Conservation (phyloP, 2,113 vertebrate genomes). For the Mesoclemmys tuberculata region DNA sequence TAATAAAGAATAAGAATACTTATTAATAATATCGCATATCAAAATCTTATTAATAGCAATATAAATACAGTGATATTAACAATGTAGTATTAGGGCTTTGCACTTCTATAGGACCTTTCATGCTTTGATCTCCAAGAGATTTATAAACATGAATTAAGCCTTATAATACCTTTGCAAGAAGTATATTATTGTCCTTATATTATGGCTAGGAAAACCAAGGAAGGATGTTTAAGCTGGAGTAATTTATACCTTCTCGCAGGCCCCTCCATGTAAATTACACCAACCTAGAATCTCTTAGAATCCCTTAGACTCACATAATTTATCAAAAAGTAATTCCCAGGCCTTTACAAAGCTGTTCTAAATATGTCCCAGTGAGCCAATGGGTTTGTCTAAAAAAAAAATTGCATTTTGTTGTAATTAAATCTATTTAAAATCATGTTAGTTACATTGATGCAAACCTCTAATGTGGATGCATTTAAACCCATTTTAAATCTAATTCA, state of each 20-base stretch:
- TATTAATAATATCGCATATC: not conserved
- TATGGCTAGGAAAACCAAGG: not conserved
- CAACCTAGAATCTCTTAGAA: too few species aligned
- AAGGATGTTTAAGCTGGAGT: not conserved
- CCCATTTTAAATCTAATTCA: not conserved
- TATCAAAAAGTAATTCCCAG: not conserved
- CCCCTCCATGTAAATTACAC: not conserved
- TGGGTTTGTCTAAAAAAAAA: not conserved
- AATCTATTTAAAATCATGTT: not conserved
- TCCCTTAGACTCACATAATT: not conserved
- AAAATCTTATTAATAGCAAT: not conserved
- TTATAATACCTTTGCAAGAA: not conserved
- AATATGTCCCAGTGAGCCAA: not conserved
- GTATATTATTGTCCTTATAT: fast-evolving
- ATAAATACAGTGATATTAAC: not conserved
- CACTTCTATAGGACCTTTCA: not conserved
- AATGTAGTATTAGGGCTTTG: not conserved
- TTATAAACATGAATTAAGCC: not conserved
- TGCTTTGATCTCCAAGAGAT: not conserved
- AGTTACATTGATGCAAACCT: too few species aligned
- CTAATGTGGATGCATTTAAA: not conserved
- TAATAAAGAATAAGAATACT: not conserved
- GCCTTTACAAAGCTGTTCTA: not conserved
- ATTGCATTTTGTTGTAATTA: not conserved
- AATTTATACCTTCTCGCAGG: not conserved